Conservation (phyloP, 2,888 invertebrate genomes). For the Stenotaenia linearis region DNA sequence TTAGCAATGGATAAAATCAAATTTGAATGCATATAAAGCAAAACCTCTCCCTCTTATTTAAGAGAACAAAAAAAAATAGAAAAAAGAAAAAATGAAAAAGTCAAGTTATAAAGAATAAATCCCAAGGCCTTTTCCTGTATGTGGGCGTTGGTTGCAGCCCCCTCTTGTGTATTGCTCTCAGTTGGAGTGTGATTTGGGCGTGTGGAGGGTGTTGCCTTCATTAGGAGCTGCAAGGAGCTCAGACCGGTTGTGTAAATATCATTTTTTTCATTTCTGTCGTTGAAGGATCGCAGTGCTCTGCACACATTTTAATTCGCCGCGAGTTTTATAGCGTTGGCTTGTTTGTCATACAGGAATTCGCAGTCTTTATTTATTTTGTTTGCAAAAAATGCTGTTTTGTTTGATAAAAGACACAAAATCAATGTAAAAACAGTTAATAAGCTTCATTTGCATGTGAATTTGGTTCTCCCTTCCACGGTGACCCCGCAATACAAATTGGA, state of each 20-base stretch:
- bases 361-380: no score
- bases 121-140: background rate
- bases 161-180: background rate
- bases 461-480: background rate
- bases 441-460: background rate
- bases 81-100: background rate
- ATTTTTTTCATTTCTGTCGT: background rate
- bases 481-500: background rate
- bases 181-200: background rate
- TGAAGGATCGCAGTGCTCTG: background rate
- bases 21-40: background rate
- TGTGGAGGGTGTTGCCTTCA: background rate
- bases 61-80: background rate
- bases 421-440: background rate
- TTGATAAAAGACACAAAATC: no score
- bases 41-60: background rate
- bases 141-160: conserved; percentile 5
- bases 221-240: background rate
- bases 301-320: background rate
- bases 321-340: background rate
- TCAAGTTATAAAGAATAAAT: conserved; percentile 4
- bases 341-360: background rate
- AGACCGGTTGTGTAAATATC: background rate
- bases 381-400: no score
- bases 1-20: background rate